Conservation (phyloP, 35 echinoderm and acorn worm species). For the Heliocidaris tuberculata region DNA sequence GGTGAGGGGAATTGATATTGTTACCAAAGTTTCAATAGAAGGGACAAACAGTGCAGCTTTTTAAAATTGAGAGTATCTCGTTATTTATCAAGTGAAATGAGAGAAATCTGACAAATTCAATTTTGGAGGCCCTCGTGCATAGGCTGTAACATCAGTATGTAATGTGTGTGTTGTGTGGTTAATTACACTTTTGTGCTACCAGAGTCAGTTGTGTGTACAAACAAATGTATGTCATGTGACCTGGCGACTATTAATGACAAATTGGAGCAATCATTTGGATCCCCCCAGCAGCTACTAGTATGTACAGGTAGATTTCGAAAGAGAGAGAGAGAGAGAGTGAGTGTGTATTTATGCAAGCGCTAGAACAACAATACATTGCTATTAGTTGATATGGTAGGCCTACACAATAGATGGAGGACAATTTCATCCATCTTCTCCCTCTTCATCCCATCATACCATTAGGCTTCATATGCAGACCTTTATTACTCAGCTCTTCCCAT, state of each 20-base stretch:
- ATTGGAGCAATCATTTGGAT: neutral
- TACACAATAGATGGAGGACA: neutral
- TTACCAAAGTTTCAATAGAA: too few species aligned
- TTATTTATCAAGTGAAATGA: too few species aligned
- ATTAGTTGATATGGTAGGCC: neutral
- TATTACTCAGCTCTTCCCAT: neutral
- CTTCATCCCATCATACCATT: neutral
- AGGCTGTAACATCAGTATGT: neutral
- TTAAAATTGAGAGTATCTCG: too few species aligned
- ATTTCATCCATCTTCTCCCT: neutral
- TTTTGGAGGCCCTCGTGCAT: neutral
- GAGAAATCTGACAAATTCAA: constrained; percentile 3
- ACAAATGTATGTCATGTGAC: neutral
- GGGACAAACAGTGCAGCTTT: too few species aligned
- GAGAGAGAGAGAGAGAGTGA: too few species aligned
- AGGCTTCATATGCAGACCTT: neutral
- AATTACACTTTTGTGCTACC: neutral
- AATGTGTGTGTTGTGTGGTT: neutral
- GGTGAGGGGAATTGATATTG: too few species aligned
- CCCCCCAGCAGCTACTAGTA: too few species aligned
- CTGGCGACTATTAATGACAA: neutral
- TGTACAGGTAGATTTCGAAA: too few species aligned
- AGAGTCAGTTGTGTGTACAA: neutral
- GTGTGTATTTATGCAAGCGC: too few species aligned
- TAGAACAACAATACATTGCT: too few species aligned